Evolutionary conservation across 2,888 invertebrate species (phyloP), one percentile per base, ranked within the genome.

Genomic region (Scaeva pyrastri): DNA sequence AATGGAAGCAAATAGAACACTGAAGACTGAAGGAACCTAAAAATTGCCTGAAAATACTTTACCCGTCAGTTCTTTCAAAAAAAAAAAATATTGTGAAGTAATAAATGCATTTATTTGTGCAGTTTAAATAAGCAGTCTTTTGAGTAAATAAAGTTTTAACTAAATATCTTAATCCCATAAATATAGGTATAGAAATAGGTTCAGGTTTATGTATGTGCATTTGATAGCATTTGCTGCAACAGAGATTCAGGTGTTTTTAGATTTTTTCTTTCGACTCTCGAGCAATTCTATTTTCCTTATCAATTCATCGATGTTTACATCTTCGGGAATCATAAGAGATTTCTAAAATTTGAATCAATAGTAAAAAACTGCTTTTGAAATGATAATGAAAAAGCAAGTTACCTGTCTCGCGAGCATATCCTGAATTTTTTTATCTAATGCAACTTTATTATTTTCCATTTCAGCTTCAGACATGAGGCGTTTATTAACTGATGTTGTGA

Each of bases 231-330:
- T 14, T 4, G 7, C 23, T 14, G 14, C 36, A 5, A 10, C 10
- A 6, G 1, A 19, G 7, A 60, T 64, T 80, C 75, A 88, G 36
- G 88, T 87, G 23, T 88, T 88, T 73, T 90, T 89, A 1, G 74
- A 12, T 45, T 82, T 89, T 39, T 83, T 79, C 39, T 79, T 87
- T 41, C 71, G 74, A n/a, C 70, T 78, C 71, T 88, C 81, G 45
- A 91, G 68, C 12, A 88, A 21, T 14, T 90, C 89, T 2, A 91
- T 79, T 76, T 91, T 91, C 14, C 89, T 89, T 3, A 91, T 90
- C 16, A 91, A 56, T 21, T 90, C 89, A 70, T 91, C 91, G 2
- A 91, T 88, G 70, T 90, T 90, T 2, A 91, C 82, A 62, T 91
- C 89, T 7, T 89, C 89, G 0, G 90, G 90, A 31, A 89, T 75